Percentiles rank a stretch among this genome's conserved stretches.
phyloP scores from a whole-genome alignment of 2,113 vertebrate genomes.

The Noctilio leporinus region DNA sequence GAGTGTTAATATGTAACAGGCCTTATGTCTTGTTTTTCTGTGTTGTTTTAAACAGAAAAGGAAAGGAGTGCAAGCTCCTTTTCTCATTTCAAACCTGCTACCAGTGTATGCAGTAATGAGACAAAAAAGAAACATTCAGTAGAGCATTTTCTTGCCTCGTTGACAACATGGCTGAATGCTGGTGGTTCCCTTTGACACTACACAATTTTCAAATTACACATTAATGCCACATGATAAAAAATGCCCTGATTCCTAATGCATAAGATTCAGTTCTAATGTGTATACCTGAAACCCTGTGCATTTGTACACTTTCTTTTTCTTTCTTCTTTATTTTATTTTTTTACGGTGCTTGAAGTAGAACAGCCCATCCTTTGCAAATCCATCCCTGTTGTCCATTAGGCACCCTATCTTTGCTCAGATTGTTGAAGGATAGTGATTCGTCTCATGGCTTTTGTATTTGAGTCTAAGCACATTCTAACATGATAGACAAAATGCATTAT shows the following conservation, averaged over 20 bases:
- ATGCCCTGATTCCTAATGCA: too few species aligned
- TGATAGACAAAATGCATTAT: neutral
- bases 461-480: neutral
- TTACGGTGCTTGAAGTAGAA: conserved; percentile 68
- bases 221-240: too few species aligned
- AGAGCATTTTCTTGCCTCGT: conserved; percentile 62
- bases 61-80: neutral
- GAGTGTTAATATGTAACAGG: conserved; percentile 60
- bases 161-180: conserved; percentile 68
- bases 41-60: conserved; percentile 32
- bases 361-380: conserved; percentile 61
- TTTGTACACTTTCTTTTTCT: conserved; percentile 12
- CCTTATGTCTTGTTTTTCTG: conserved; percentile 55
- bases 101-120: conserved; percentile 62
- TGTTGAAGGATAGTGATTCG: conserved; percentile 76
- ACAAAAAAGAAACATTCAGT: conserved; percentile 37
- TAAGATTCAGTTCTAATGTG: conserved; percentile 35
- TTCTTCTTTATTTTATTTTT: neutral
- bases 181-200: neutral
- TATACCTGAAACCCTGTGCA: conserved; percentile 64
- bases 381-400: conserved; percentile 65
- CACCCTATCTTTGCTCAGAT: conserved; percentile 71
- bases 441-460: conserved; percentile 62
- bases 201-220: too few species aligned
- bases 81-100: conserved; percentile 40